These are phyloP conservation scores for Electrophaes corylata DNA, from an alignment of 2,888 invertebrate genomes.

Conservation along the genomic window DNA sequence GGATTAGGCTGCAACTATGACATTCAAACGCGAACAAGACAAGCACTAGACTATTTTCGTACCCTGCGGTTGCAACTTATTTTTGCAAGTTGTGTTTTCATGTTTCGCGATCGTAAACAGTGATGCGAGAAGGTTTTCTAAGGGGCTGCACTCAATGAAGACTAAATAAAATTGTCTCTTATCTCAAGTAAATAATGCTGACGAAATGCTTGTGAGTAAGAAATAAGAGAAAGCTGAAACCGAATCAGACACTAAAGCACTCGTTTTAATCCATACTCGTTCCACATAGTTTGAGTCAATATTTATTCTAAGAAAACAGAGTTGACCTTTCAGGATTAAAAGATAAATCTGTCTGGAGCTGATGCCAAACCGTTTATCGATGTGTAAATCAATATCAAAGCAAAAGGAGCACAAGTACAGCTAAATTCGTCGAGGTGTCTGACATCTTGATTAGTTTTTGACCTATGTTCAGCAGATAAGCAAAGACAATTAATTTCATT, in stretches of 20 bases:
- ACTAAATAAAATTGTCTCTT: not conserved
- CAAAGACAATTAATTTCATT: not conserved
- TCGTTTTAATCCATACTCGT: not conserved
- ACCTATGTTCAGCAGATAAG: constrained; percentile 6
- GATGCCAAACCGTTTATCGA: constrained; percentile 37
- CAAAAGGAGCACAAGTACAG: constrained; percentile 25
- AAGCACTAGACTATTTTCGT: constrained; percentile 16
- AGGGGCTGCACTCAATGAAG: constrained; percentile 2
- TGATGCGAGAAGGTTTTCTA: constrained; percentile 6
- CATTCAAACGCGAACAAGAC: constrained; percentile 37
- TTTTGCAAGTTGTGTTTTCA: constrained; percentile 14
- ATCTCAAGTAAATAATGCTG: not conserved
- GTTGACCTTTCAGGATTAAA: constrained; percentile 31
- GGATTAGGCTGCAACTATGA: constrained; percentile 51
- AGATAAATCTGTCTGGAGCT: constrained; percentile 31
- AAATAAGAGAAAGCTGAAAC: constrained; percentile 11
- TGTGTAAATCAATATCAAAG: constrained; percentile 32
- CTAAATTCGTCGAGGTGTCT: constrained; percentile 16
- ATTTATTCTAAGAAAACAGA: constrained; percentile 32
- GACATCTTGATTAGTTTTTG: constrained; percentile 17
- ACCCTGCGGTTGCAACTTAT: constrained; percentile 3
- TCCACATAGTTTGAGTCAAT: constrained; percentile 17
- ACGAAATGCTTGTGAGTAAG: constrained; percentile 2
- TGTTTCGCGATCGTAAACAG: constrained; percentile 13
- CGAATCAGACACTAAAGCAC: constrained; percentile 3